These are phyloP conservation scores for Holotrichia oblita DNA, from an alignment of 1,140 invertebrate species.

Conservation along the genomic window DNA sequence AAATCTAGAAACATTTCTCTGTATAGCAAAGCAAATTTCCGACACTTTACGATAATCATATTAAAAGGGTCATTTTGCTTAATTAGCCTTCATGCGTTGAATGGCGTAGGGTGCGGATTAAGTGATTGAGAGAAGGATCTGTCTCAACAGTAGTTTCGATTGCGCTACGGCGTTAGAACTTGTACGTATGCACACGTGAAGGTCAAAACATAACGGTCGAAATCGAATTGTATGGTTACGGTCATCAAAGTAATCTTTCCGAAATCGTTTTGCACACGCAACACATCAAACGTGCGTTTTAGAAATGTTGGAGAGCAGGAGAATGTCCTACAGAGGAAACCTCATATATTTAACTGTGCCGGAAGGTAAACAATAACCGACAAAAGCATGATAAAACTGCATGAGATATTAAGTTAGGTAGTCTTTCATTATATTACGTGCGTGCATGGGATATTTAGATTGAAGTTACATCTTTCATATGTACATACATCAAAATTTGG, in stretches of 20 bases:
- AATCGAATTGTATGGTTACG: slow-evolving; percentile 20
- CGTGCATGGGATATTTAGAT: no score
- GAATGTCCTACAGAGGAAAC: slow-evolving; percentile 35
- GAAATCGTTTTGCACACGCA: slow-evolving; percentile 28
- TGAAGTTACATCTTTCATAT: no score
- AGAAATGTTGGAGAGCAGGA: slow-evolving; percentile 34
- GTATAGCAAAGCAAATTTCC: slow-evolving; percentile 8
- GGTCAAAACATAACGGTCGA: slow-evolving; percentile 14
- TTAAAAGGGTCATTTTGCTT: slow-evolving; percentile 38
- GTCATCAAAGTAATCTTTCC: slow-evolving; percentile 13
- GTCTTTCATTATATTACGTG: no score
- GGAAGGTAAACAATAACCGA: slow-evolving; percentile 37
- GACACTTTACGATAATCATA: slow-evolving; percentile 34
- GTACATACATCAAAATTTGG: no score
- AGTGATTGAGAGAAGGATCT: slow-evolving; percentile 18
- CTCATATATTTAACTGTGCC: slow-evolving; percentile 37
- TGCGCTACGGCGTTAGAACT: slow-evolving; percentile 17
- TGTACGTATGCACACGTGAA: not conserved
- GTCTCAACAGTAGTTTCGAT: slow-evolving; percentile 34
- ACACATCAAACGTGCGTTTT: not conserved
- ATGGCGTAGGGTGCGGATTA: slow-evolving; percentile 39
- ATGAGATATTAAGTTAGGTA: not conserved
- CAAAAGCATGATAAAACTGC: slow-evolving; percentile 22
- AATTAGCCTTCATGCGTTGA: slow-evolving; percentile 35
- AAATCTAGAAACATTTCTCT: not conserved